A percentile compares a stretch with the other conserved stretches of the same genome.
phyloP scores from a whole-genome alignment of 2,888 invertebrate species.

The Heliconius charithonia region DNA sequence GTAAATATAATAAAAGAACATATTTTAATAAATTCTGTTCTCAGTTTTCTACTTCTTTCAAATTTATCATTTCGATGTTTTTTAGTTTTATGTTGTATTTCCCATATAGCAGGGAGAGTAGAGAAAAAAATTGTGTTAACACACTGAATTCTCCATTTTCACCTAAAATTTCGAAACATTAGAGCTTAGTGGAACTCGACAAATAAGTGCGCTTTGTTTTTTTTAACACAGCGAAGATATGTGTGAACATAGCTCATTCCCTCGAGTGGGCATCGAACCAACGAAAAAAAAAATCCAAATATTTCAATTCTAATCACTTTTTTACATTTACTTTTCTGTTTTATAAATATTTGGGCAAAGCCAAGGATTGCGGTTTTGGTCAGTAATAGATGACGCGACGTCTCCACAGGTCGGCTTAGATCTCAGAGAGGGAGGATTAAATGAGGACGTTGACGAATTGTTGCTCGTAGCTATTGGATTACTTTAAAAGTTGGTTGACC shows the following conservation, averaged over 20 bases:
- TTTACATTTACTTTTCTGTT: background rate
- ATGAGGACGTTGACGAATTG: conserved; percentile 68
- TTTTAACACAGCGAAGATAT: background rate
- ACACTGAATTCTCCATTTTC: too few relatives aligned
- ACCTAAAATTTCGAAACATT: too few relatives aligned
- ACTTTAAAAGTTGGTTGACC: conserved; percentile 68
- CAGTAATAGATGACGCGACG: conserved; percentile 32
- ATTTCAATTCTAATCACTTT: background rate
- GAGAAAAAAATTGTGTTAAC: too few relatives aligned
- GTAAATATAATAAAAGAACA: too few relatives aligned
- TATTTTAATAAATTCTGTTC: too few relatives aligned
- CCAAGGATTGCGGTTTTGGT: conserved; percentile 28
- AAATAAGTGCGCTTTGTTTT: too few relatives aligned
- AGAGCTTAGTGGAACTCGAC: background rate
- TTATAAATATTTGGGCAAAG: conserved; percentile 21
- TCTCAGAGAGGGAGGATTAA: conserved; percentile 31
- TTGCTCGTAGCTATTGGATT: conserved; percentile 76
- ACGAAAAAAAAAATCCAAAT: background rate
- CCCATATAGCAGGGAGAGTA: too few relatives aligned
- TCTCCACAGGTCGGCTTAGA: conserved; percentile 32
- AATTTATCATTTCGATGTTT: too few relatives aligned
- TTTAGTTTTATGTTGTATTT: too few relatives aligned
- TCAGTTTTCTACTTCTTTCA: too few relatives aligned
- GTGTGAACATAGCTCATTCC: background rate
- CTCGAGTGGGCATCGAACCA: too few relatives aligned